phyloP scores from a whole-genome alignment of 2,113 vertebrate genomes.

The Erythrolamprus reginae region DNA sequence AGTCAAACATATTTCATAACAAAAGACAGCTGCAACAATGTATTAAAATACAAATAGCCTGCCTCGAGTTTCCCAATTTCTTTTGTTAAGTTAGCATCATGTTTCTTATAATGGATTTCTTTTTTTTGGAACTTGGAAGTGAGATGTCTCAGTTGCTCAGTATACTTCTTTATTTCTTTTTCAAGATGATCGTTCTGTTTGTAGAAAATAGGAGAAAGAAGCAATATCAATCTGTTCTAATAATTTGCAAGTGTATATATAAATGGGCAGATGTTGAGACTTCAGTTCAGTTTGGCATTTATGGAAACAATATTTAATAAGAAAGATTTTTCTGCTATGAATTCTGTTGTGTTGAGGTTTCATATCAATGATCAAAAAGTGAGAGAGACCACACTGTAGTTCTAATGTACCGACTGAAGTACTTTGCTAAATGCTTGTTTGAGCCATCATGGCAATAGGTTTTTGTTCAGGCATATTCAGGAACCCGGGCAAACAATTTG shows the following conservation, averaged over 20 bases:
- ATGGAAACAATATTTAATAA: background rate
- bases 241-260: background rate
- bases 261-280: background rate
- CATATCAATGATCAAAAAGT: background rate
- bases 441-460: background rate
- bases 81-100: background rate
- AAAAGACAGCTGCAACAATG: background rate
- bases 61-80: conserved; percentile 49
- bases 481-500: background rate
- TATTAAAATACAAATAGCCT: background rate
- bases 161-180: conserved; percentile 2
- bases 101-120: conserved; percentile 1
- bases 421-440: background rate
- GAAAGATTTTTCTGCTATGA: background rate
- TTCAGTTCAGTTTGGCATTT: background rate
- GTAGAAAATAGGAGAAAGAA: conserved; percentile 3
- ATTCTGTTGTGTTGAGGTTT: background rate
- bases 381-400: background rate
- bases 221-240: background rate
- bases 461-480: background rate
- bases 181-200: conserved; percentile 19
- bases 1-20: background rate
- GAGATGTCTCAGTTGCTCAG: conserved; percentile 29
- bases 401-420: background rate
- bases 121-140: conserved; percentile 3